These are phyloP conservation scores for Erebia aethiops DNA, from an alignment of 2,888 invertebrate genomes.

Conservation along the genomic window DNA sequence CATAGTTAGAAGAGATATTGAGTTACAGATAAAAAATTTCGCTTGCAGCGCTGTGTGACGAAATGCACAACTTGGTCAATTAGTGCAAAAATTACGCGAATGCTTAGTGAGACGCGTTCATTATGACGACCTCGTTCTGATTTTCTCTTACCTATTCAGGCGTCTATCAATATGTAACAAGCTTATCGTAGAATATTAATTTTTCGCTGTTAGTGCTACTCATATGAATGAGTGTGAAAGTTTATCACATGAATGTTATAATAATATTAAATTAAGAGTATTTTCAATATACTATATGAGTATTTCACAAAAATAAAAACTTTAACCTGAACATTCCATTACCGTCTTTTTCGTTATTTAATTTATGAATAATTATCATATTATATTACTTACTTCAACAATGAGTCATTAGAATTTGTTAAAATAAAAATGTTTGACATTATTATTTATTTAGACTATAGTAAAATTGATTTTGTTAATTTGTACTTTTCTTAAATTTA, in stretches of 20 bases:
- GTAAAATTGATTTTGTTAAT: slow-evolving; percentile 13
- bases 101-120: no score
- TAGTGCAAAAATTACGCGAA: neutral
- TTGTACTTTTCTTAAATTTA: neutral
- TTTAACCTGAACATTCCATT: slow-evolving; percentile 65
- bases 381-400: slow-evolving; percentile 3
- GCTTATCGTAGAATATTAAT: slow-evolving; percentile 20
- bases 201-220: slow-evolving; percentile 57
- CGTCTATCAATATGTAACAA: slow-evolving; percentile 8
- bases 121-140: no score
- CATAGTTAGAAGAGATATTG: no score
- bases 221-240: slow-evolving; percentile 57
- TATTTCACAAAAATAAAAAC: slow-evolving; percentile 51
- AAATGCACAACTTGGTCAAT: no score
- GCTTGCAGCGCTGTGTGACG: no score
- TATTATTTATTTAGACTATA: neutral
- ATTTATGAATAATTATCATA: slow-evolving; percentile 16
- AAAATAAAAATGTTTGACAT: slow-evolving; percentile 11
- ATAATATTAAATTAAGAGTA: slow-evolving; percentile 52
- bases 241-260: slow-evolving; percentile 50
- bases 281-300: slow-evolving; percentile 55
- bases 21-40: no score
- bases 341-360: slow-evolving; percentile 46
- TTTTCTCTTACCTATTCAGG: neutral
- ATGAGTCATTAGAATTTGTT: slow-evolving; percentile 27